Base-by-base conservation (phyloP, 2,888 invertebrate species). In the Melieria omissa region DNA sequence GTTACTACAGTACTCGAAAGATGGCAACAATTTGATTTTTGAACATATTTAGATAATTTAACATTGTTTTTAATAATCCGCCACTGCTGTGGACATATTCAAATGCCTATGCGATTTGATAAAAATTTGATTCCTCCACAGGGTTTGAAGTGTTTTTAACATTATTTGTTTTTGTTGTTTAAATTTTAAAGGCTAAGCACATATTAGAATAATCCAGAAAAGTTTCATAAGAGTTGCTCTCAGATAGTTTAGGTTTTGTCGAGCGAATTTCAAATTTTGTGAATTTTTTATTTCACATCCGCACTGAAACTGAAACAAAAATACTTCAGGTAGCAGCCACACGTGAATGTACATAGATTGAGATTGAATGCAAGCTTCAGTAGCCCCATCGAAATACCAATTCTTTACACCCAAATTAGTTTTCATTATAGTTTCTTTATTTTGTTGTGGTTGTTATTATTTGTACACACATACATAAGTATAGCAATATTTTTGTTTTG, bases 381-480 rank as follows among this genome's bases (percentile, higher is more conserved):
- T 12, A 6, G 8, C 52, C 49, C 9, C 3, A 8, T 4, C 52
- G 52, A 52, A 52, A 52, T 52, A 52, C 9, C n/a, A 8, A n/a
- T 52, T 52, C 14, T 14, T 52, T 52, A n/a, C 14, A 10, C 2
- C 12, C 12, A 12, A 10, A 10, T 14, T 63, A 49, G 12, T 64
- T 62, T 62, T 47, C 4, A n/a, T 52, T 52, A n/a, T 49, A 10
- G 12, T 49, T 5, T 52, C 54, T 65, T 65, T 54, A 14, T 42
- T 65, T 65, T 65, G 63, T 63, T 41, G 41, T 46, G 54, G 54
- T 42, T 65, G 65, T 41, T 54, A 54, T 55, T 12, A 65, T 52
- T 65, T 65, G 54, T 65, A 65, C 65, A 65, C 44, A 52, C 52
- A 65, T 54, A 62, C 46, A 63, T 42, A 55, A 44, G 46, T 14